Evolutionary conservation across 1,140 invertebrate genomes (phyloP), one percentile per base, ranked within the genome.

Genomic region (Drosophila chauvacae): DNA sequence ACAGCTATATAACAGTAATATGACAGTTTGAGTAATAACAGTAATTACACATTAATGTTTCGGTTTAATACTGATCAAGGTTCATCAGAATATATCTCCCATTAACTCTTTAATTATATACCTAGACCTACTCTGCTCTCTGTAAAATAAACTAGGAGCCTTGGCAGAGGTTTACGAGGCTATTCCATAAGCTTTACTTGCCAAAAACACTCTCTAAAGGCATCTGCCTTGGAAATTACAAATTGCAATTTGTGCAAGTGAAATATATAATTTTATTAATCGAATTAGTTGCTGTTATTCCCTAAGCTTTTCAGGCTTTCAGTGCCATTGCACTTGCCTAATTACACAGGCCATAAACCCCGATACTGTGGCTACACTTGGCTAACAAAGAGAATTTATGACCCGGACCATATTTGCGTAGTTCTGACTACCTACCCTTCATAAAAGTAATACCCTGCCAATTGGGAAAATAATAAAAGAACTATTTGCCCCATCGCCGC

Each of bases 401-500:
- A 4, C 9, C 16, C 5, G 1, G 26, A 9, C 26, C 3, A 7
- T 26, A 26, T 26, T 50, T 33, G 10, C 28, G 50, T 35, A 35
- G 13, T 9, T 35, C 14, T 9, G 11, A 18, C 28, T 13, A 23
- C 13, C 18, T 50, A 50, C 26, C 26, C 48, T 50, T 50, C 48
- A 50, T 28, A 28, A 50, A 28, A 50, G 26, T 23, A 30, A 9
- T 28, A n/a, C 16, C 37, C 44, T 33, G 13, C 5, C 18, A 48
- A 63, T 68, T 62, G 16, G 44, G 26, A 3, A 44, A 64, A 44
- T 33, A 44, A 39, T 39, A 28, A 35, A 33, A 7, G 20, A 26
- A 10, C 59, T 69, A 69, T 51, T 69, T 28, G 16, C 14, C 18
- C 39, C 58, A 30, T 37, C 26, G 18, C 14, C 13, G 39, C 23